Base-by-base conservation (phyloP, 2,797 vertebrate species). In the Coregonus suidteri region DNA sequence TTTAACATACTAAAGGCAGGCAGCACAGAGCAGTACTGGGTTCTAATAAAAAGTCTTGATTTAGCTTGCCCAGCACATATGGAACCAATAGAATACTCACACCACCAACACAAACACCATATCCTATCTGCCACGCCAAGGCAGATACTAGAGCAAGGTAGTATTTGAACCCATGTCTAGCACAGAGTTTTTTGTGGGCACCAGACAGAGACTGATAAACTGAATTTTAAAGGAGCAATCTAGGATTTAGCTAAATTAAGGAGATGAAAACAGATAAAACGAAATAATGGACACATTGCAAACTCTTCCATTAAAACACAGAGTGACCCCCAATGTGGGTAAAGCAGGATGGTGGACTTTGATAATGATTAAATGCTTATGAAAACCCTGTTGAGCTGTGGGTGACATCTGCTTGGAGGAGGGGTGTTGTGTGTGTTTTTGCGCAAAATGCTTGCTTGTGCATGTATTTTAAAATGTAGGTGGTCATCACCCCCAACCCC, bases 91-190 rank as follows among this genome's bases (percentile, higher is more conserved):
- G 53, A 59, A 16, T 34, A 59, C 56, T 73, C 13, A 47, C n/a
- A n/a, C n/a, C 41, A 47, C 2, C 67, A 1, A 30, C 15, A 3
- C 7, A 4, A 16, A 66, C 35, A 6, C 5, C 35, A 4, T 47
- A 47, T n/a, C 9, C 9, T 7, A 47, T 47, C 41, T 47, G 41
- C 41, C 41, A 47, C 37, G 30, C 20, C 37, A n/a, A 20, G 13
- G 15, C n/a, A 18, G 67, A n/a, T n/a, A n/a, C 67, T 18, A 69
- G 7, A 51, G 16, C 41, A 31, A 30, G n/a, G n/a, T 7, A 20
- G n/a, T 16, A 20, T 51, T 4, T 18, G 70, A 31, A 78, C 66
- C 73, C 71, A 75, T 66, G 54, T 75, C 73, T 75, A 71, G 16
- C 68, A 70, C 18, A 70, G 37, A 70, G n/a, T n/a, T 72, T 31